These are phyloP conservation scores for Trichomycterus rosablanca DNA, from an alignment of 2,113 vertebrate species.

Conservation along the genomic window DNA sequence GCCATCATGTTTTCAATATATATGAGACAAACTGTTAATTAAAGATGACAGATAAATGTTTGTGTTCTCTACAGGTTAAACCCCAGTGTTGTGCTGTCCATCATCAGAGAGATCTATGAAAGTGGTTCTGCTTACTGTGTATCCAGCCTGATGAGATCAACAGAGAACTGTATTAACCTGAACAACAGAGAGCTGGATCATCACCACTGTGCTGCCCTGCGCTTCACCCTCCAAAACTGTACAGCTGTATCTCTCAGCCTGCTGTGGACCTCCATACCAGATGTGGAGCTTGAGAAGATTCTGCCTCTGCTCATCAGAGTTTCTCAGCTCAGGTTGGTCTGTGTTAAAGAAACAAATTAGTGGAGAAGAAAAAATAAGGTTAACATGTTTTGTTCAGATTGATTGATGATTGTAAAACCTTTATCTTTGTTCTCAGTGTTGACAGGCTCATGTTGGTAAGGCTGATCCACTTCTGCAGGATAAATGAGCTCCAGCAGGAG, in stretches of 20 bases:
- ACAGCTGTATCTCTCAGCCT: constrained; percentile 38
- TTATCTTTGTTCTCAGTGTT: constrained; percentile 24
- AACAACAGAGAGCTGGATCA: constrained; percentile 32
- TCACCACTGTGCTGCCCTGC: constrained; percentile 33
- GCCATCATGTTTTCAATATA: no score
- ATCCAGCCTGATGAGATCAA: constrained; percentile 33
- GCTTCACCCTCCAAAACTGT: constrained; percentile 40
- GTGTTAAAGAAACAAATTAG: not conserved
- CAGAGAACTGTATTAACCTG: constrained; percentile 30
- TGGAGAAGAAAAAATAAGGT: not conserved
- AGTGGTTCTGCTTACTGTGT: constrained; percentile 24
- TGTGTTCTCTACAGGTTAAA: constrained; percentile 23
- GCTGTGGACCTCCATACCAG: constrained; percentile 44
- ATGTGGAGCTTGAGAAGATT: constrained; percentile 21
- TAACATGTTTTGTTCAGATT: no score
- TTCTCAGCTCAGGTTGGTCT: constrained; percentile 29
- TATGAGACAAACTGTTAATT: no score
- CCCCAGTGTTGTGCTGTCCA: constrained; percentile 29
- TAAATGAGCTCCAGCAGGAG: constrained; percentile 34
- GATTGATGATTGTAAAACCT: not conserved
- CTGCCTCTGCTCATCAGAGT: constrained; percentile 32
- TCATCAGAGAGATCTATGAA: constrained; percentile 39
- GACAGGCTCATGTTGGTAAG: constrained; percentile 44
- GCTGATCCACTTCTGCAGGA: constrained; percentile 33
- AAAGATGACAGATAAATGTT: not conserved